Base-by-base conservation (phyloP, 1,140 invertebrate species). In the Drosophila kurseongensis region DNA sequence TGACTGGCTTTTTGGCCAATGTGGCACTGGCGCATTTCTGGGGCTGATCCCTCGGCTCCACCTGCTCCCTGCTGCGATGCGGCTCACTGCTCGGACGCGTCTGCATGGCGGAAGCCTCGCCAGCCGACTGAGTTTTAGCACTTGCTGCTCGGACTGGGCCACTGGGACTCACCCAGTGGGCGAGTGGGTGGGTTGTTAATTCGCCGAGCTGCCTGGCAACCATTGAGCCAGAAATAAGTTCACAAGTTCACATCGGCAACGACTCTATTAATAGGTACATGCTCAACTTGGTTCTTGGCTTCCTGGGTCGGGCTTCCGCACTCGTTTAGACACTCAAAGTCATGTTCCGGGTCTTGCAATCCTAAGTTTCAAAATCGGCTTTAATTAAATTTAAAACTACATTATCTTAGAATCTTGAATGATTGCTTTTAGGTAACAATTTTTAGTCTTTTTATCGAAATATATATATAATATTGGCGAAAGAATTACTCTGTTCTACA, bases 241-340 rank as follows among this genome's bases (percentile, higher is more conserved):
- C 83, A 86, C 80, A 86, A 83, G 75, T 88, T 88, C 84, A 83
- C 75, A 79, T 80, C 66, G 47, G 47, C 65, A 84, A 89, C 84
- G 85, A 83, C 80, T 89, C 84, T 89, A 89, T 89, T 89, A 89
- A 89, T 89, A 89, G 84, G 52, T 52, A 68, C 78, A 72, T 68
- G 75, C 76, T 74, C 67, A 55, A 72, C 66, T 44, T 27, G 47
- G 36, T 40, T 50, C 18, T 18, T 18, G 18, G 51, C 44, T 48
- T 69, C 23, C 54, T 50, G 51, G 60, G 44, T 23, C 13, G 47
- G 58, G 27, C n/a, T 23, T 36, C 55, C 51, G 10, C n/a, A 54
- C 50, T 44, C 9, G 4, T 5, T 18, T 6, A 6, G 50, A 18
- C 6, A 52, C 32, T 52, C 14, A 10, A 35, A 52, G n/a, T 3